Evolutionary conservation across 2,113 vertebrate genomes (phyloP), one percentile per base, ranked within the genome.

Genomic region (Aythya baeri): DNA sequence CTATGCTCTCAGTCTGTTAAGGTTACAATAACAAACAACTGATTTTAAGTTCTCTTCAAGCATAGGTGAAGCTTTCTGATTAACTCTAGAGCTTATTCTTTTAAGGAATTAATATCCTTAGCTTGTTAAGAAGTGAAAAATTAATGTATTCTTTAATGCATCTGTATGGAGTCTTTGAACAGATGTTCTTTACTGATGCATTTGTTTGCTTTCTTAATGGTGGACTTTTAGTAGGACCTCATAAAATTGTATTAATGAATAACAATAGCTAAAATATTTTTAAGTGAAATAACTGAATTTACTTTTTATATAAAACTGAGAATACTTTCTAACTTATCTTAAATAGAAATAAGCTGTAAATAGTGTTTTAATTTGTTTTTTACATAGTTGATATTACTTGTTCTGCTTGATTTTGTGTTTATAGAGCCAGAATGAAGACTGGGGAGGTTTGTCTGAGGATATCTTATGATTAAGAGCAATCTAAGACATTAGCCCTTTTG

Each of bases 401-500:
- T 98, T 98, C 96, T 98, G 97, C 98, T 98, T 98, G 98, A 97
- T 98, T 99, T 98, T 99, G 94, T 98, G 97, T 99, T 98, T 97
- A 72, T 99, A 99, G 99, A 99, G 98, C 98, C 99, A 99, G 98
- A 99, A 97, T 98, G 99, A 99, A 98, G 99, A 99, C 98, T 99
- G 99, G 99, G 99, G 99, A 97, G 98, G 99, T 99, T 99, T 99
- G 98, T 98, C 98, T 98, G 99, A 99, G 98, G 99, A 99, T 98
- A 97, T 99, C 98, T 99, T 99, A 98, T 99, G 99, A 98, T 97
- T 98, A 98, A 97, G 97, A 97, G 92, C 98, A 98, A 96, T 98
- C 98, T 98, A 98, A 97, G 98, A 95, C 97, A 97, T 98, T 98
- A 98, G 97, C 95, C 96, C 84, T 94, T 97, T 97, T 98, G 97